Base-by-base conservation (phyloP, 2,113 vertebrate species). In the Osmerus eperlanus region DNA sequence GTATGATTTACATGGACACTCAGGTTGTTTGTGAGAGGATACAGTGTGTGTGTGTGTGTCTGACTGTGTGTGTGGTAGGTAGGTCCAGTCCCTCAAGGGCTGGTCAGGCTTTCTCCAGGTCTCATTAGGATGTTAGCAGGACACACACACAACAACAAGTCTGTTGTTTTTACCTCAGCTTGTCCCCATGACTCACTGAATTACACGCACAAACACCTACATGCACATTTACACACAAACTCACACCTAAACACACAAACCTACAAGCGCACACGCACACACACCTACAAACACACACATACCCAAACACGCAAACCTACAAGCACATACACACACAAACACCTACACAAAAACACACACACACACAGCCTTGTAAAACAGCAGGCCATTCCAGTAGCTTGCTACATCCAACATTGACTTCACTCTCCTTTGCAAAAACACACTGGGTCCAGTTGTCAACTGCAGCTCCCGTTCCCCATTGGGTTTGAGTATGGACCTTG, bases 381-480 rank as follows among this genome's bases (percentile, higher is more conserved):
- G 71, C 67, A 21, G 76, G 71, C 61, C 66, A 74, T 74, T 75
- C 74, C 69, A 74, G 78, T 64, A 67, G 69, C 55, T 60, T 41
- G 52, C 71, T 4, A 60, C 72, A 28, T 64, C 62, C 75, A 78
- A 73, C 54, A 61, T 19, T 73, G 65, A 77, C 36, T 67, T 67
- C 70, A 75, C 58, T 65, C 63, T 41, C 47, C 53, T 69, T 71
- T 32, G 65, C 56, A 67, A 62, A 47, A 72, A 63, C 52, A 21
- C 55, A 65, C 52, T 54, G 41, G 67, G 68, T n/a, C 61, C 25
- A 63, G 69, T 41, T 63, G 41, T 62, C 36, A 76, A 65, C 64
- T 59, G 70, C 62, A 47, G 78, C 59, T 68, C 69, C 58, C 32
- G 28, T 64, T 68, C 29, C 65, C 54, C 68, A 59, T 64, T 72